Conservation (phyloP, 2,888 invertebrate genomes). For the Drosophila vallismaia region DNA sequence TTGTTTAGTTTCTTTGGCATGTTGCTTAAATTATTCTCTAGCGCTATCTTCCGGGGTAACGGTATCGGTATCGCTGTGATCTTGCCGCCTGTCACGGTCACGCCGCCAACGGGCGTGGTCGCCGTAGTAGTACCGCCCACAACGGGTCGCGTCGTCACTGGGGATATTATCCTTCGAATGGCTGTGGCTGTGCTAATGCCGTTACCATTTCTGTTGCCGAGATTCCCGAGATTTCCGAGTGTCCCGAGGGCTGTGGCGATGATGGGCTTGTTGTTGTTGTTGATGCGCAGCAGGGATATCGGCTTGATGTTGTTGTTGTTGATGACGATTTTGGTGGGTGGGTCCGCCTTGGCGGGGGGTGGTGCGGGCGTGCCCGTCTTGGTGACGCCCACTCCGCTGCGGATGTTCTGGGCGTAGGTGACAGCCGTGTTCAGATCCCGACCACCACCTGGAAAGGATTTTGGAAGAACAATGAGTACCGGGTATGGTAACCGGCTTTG, state of each 20-base stretch:
- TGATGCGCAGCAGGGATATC: conserved; percentile 44
- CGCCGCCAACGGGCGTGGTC: conserved; percentile 23
- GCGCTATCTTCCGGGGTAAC: conserved; percentile 24
- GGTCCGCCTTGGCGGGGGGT: conserved; percentile 4
- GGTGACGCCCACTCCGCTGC: conserved; percentile 77
- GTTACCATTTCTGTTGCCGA: conserved; percentile 2
- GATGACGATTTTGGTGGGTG: conserved; percentile 24
- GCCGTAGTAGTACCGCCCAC: conserved; percentile 36
- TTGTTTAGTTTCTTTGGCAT: conserved; percentile 71
- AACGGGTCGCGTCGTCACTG: not conserved
- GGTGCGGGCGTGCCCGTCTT: conserved; percentile 10
- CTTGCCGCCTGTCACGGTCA: conserved; percentile 24
- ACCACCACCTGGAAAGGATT: conserved; percentile 88
- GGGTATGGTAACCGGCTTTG: not conserved
- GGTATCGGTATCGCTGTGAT: conserved; percentile 24
- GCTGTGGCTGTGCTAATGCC: conserved; percentile 1
- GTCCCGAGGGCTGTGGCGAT: conserved; percentile 1
- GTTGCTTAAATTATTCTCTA: conserved; percentile 54
- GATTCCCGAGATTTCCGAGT: too few relatives aligned
- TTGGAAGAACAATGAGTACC: not conserved
- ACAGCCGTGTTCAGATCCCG: conserved; percentile 93
- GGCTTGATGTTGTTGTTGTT: conserved; percentile 54
- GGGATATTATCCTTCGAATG: conserved; percentile 11
- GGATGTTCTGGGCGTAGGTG: conserved; percentile 85
- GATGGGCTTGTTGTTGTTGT: conserved; percentile 25